Conservation (phyloP, 2,888 invertebrate species). For the Molorchus minor region DNA sequence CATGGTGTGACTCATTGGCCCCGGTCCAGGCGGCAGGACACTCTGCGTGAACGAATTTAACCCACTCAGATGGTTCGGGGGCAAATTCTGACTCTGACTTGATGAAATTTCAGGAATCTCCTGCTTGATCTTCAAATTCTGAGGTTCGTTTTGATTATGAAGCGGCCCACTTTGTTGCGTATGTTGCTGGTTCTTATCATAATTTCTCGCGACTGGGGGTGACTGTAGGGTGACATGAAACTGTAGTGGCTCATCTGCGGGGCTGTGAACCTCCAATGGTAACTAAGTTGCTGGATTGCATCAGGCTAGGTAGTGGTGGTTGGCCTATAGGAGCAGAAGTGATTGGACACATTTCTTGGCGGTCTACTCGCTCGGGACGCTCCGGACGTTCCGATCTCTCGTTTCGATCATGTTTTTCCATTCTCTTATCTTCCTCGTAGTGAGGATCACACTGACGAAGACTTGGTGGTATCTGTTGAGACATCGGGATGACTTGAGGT, state of each 20-base stretch:
- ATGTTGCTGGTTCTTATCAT: conserved; percentile 47
- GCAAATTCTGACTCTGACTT: conserved; percentile 35
- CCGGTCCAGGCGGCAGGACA: conserved; percentile 25
- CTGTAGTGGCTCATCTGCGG: conserved; percentile 69
- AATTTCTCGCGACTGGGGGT: conserved; percentile 52
- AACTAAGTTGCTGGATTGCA: conserved; percentile 70
- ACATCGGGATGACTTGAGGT: conserved; percentile 56
- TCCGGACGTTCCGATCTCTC: conserved; percentile 51
- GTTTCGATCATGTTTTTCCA: conserved; percentile 54
- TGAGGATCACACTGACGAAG: conserved; percentile 28
- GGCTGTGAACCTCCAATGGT: conserved; percentile 67
- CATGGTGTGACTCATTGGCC: conserved; percentile 25
- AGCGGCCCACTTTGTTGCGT: conserved; percentile 21
- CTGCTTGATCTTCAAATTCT: conserved; percentile 77
- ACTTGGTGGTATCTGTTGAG: conserved; percentile 48
- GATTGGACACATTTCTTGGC: conserved; percentile 59
- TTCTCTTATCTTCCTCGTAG: conserved; percentile 52
- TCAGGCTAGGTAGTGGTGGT: conserved; percentile 66
- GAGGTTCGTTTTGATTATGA: conserved; percentile 68
- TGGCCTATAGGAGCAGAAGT: conserved; percentile 63
- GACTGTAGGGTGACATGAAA: conserved; percentile 62
- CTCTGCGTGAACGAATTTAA: conserved; percentile 34
- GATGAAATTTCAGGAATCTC: conserved; percentile 66
- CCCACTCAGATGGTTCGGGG: conserved; percentile 42
- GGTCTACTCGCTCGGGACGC: conserved; percentile 55